Evolutionary conservation across 2,888 invertebrate species (phyloP).

Genomic region (Eilema griseolum): DNA sequence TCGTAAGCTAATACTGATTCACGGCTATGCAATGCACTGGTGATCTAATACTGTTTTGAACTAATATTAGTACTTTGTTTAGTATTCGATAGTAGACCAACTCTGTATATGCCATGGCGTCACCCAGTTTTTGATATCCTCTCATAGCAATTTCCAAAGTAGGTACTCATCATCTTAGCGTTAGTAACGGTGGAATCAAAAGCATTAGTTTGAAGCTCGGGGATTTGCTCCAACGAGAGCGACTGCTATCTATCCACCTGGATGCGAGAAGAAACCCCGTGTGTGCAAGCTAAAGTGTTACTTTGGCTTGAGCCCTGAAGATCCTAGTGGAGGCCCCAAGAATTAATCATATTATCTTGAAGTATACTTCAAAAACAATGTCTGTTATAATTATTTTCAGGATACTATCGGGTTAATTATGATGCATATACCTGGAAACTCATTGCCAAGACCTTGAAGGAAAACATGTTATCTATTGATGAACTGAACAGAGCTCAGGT

Average conservation of each 20-base stretch:
- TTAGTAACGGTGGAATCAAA: not conserved
- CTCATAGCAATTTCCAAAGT: not conserved
- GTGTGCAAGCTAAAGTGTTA: no score
- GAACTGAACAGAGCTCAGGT: constrained; percentile 85
- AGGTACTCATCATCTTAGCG: not conserved
- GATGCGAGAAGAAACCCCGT: not conserved
- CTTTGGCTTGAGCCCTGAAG: no score
- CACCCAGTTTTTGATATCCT: no score
- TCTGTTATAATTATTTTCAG: constrained; percentile 62
- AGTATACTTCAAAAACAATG: no score
- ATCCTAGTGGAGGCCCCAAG: no score
- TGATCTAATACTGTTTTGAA: not conserved
- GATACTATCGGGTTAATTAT: constrained; percentile 88
- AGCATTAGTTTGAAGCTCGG: not conserved
- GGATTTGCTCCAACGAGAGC: not conserved
- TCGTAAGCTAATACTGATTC: constrained; percentile 30
- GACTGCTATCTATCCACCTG: not conserved
- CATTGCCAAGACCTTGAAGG: constrained; percentile 80
- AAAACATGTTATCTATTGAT: constrained; percentile 66
- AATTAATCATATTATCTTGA: no score
- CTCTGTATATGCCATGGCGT: no score
- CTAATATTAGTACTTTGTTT: constrained; percentile 4
- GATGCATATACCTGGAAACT: constrained; percentile 83
- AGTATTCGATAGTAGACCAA: not conserved
- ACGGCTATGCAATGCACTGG: constrained; percentile 22